Evolutionary conservation across 1,140 invertebrate species (phyloP), one percentile per base, ranked within the genome.

Genomic region (Helicoverpa armigera): DNA sequence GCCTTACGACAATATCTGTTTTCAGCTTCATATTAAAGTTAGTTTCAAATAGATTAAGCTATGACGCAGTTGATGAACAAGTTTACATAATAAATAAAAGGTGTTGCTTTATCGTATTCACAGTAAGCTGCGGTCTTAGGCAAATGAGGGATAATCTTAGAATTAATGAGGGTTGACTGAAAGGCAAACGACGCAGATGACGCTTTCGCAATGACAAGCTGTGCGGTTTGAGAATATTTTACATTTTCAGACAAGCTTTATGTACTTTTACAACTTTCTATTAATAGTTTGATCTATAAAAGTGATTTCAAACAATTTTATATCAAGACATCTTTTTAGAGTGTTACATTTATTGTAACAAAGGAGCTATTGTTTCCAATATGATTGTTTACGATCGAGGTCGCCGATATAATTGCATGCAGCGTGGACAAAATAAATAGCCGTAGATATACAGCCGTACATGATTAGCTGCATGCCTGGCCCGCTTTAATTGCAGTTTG

Each of bases 311-410:
- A 43, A 43, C 9, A 43, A 9, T 43, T 43, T 43, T 43, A 7
- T 29, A 73, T 58, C 3, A 73, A 73, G 54, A 29, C 43, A 10
- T 14, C 29, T 73, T 58, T 35, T 73, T 43, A 60, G 48, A 48
- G 29, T 75, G 10, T 54, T 53, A 61, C 53, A 53, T 54, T 65
- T 67, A 51, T 53, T 31, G 48, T 67, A 51, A 67, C 60, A 77
- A 65, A 77, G 61, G 50, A 67, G 75, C 63, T 11, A 81, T 81
- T 76, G 79, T 81, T 69, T 81, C 63, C 23, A 48, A 12, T 53
- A 77, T 81, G 69, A 76, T 81, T 65, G 60, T 80, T 35, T 10
- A 69, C 31, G 23, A 69, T 81, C 79, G 61, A 81, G 79, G 79
- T 81, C 70, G 60, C 63, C 29, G 48, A 81, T 50, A 56, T 69